A percentile compares a stretch with the other conserved stretches of the same genome.
Conservation (phyloP, 2,113 vertebrate genomes). For the Trogon melanurus region DNA sequence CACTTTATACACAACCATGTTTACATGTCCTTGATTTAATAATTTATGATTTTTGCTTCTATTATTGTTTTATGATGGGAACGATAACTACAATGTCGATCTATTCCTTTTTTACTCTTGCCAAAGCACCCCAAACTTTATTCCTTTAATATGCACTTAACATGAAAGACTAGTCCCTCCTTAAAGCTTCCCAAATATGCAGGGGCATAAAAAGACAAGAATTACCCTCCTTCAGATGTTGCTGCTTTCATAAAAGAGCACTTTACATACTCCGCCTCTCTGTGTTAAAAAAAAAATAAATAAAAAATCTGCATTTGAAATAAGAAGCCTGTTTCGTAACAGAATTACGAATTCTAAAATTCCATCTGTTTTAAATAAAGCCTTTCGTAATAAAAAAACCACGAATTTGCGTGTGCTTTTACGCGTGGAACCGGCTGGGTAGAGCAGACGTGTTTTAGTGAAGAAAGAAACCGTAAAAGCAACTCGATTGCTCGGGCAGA, state of each 20-base stretch:
- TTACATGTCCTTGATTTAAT: conserved; percentile 26
- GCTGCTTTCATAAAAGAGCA: conserved; percentile 39
- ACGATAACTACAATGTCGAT: conserved; percentile 43
- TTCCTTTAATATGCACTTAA: conserved; percentile 34
- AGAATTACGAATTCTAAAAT: conserved; percentile 29
- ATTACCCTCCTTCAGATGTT: conserved; percentile 63
- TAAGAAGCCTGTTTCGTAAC: conserved; percentile 28
- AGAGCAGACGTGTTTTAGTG: background rate
- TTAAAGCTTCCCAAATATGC: conserved; percentile 46
- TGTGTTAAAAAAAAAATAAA: conserved; percentile 20
- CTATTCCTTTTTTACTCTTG: conserved; percentile 34
- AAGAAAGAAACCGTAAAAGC: background rate
- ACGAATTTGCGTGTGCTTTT: background rate
- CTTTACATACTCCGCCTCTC: conserved; percentile 39
- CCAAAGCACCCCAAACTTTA: conserved; percentile 44
- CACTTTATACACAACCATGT: conserved; percentile 9
- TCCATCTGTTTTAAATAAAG: conserved; percentile 11
- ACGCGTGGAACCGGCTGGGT: background rate
- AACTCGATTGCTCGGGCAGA: background rate
- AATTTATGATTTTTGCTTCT: conserved; percentile 30
- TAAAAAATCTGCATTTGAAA: conserved; percentile 51
- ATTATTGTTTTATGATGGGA: conserved; percentile 48
- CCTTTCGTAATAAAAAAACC: conserved; percentile 1
- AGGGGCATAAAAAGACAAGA: conserved; percentile 53
- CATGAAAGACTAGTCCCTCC: conserved; percentile 50